These are phyloP conservation scores for Phragmatobia fuliginosa DNA, from an alignment of 2,888 invertebrate species.

Conservation along the genomic window DNA sequence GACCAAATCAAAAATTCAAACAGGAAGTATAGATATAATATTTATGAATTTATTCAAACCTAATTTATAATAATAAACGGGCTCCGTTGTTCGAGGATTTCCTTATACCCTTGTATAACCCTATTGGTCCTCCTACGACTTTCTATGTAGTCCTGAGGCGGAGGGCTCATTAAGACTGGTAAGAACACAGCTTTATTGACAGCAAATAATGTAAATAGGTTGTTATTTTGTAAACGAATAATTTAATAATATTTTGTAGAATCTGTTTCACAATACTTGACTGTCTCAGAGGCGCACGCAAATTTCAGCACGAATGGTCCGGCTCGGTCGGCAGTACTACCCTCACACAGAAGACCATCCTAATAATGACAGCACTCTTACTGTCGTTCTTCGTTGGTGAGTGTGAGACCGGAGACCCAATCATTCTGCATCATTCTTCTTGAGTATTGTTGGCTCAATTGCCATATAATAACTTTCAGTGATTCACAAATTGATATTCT, in stretches of 20 bases:
- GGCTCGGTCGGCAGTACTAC: too few relatives aligned
- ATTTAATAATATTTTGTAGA: not conserved
- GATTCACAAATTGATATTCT: too few relatives aligned
- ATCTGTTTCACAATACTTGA: too few relatives aligned
- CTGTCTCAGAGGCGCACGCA: too few relatives aligned
- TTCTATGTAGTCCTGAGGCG: not conserved
- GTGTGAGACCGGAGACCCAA: too few relatives aligned
- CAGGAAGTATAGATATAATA: not conserved
- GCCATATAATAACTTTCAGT: too few relatives aligned
- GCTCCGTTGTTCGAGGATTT: not conserved
- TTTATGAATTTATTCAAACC: not conserved
- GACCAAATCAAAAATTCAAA: not conserved
- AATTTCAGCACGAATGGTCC: too few relatives aligned
- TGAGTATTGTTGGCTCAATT: too few relatives aligned
- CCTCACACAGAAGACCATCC: too few relatives aligned
- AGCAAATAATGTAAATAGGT: not conserved
- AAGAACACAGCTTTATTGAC: not conserved
- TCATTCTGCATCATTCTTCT: too few relatives aligned
- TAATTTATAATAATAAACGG: constrained; percentile 11
- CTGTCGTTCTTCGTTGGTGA: too few relatives aligned
- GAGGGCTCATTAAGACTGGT: not conserved
- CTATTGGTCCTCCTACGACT: not conserved
- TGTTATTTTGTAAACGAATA: constrained; percentile 7
- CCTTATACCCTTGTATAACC: not conserved
- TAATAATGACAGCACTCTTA: too few relatives aligned